Evolutionary conservation across 2,113 vertebrate species (phyloP), one percentile per base, ranked within the genome.

Genomic region (Sinocyclocheilus rhinocerous): DNA sequence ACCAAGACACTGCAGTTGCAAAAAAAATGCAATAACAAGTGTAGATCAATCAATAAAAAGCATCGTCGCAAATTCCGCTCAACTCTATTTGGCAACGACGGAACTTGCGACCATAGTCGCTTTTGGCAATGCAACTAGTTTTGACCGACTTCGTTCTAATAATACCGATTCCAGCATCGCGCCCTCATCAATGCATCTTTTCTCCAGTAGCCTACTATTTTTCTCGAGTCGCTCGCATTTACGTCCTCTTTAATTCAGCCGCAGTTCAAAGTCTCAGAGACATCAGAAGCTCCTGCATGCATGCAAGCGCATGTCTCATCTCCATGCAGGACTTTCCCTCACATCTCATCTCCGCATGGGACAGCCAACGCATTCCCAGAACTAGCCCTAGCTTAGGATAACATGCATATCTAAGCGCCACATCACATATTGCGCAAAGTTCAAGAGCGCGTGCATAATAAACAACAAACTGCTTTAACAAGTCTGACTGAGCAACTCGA

Each of bases 261-360:
- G 92, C 92, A 92, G 93, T 94, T 95, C 94, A 95, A 94, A 95
- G 92, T 76, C 88, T 91, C 88, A 89, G 89, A 95, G 91, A 95
- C 94, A 93, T 95, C 93, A 94, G 93, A 95, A 88, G 88, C 88
- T 7, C 52, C 16, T 7, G 84, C 91, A 83, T 65, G 93, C 95
- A 94, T 88, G 91, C 87, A 94, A 88, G 90, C 86, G 93, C 94
- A 93, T 92, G 94, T 93, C 91, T 85, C 50, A 90, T 93, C 93
- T 93, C 92, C 92, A 89, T 92, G 90, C 93, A 95, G 93, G 93
- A 94, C 93, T 95, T 95, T 92, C 92, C 92, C 93, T 88, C 77
- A 81, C 87, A 91, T 89, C 87, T 87, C 89, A 77, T 79, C 24
- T 73, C 29, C 33, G 67, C 18, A 11, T 9, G 67, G 29, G n/a